Evolutionary conservation across 2,113 vertebrate genomes (phyloP), one percentile per base, ranked within the genome.

Genomic region (Pholis gunnellus): DNA sequence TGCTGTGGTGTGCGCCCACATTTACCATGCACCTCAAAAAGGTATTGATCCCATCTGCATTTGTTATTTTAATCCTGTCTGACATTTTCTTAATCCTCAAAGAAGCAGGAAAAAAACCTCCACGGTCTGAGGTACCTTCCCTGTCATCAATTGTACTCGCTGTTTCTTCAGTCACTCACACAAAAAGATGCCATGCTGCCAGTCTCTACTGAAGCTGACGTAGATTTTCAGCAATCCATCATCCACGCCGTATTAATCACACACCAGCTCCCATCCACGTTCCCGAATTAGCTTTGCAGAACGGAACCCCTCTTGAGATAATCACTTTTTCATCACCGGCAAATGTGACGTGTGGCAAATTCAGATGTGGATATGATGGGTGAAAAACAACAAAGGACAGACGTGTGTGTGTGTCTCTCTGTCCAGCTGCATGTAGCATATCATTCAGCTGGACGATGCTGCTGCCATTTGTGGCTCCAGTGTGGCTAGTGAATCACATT

Each of bases 231-330:
- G 57, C 85, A 80, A 94, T 94, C 89, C 90, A 94, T 95, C 93
- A 94, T 91, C 69, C 89, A 87, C 67, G 75, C 76, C 66, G 11
- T 88, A 93, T 95, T 94, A 93, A 93, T 91, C 92, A 82, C 90
- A 88, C 82, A 76, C 86, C 38, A 75, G 85, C 87, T 88, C 77
- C 75, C 87, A 68, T 90, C 76, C 67, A 50, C 20, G 48, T 52
- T 77, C 69, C 69, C 44, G 84, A 88, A 92, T 88, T 85, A 90
- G 86, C 89, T 88, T 82, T 78, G 87, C 75, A 79, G 74, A 78
- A 81, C 63, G 22, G 79, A 88, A 72, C 80, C 83, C 85, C 78
- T 88, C 71, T 56, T 9, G 79, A 88, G 86, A 91, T 92, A 94
- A 94, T 93, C 81, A 72, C 86, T 83, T 95, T 90, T 87, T 93